These are phyloP conservation scores for Drosophila diplacantha DNA, from an alignment of 2,888 invertebrate species.

Conservation along the genomic window DNA sequence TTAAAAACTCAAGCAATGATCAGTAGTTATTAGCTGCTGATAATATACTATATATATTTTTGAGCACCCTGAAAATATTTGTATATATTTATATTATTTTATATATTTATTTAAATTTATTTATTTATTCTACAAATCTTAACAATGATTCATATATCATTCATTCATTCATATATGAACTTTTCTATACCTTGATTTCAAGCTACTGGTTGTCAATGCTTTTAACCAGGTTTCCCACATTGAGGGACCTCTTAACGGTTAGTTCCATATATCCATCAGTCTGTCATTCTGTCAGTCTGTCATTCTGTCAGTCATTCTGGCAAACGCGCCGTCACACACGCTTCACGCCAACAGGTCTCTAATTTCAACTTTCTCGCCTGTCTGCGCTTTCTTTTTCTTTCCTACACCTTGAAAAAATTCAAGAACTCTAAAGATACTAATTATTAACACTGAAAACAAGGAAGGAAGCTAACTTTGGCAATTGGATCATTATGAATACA, in stretches of 20 bases:
- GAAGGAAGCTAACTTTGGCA: too few species aligned
- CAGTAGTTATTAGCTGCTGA: not conserved
- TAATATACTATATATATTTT: not conserved
- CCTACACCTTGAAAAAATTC: conserved; percentile 2
- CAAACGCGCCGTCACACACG: conserved; percentile 44
- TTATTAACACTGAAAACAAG: too few species aligned
- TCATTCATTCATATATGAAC: too few species aligned
- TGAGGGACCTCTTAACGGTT: not conserved
- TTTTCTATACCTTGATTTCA: not conserved
- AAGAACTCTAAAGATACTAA: not conserved
- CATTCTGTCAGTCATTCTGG: conserved; percentile 30
- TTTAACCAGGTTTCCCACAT: not conserved
- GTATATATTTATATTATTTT: too few species aligned
- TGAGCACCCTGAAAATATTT: not conserved
- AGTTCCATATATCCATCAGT: not conserved
- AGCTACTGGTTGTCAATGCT: not conserved
- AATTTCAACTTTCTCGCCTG: conserved; percentile 28
- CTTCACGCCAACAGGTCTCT: conserved; percentile 62
- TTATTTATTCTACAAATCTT: not conserved
- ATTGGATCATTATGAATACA: too few species aligned
- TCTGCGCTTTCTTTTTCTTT: conserved; percentile 18
- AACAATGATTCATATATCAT: not conserved
- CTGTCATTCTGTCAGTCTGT: conserved; percentile 9
- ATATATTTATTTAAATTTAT: too few species aligned
- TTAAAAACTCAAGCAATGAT: not conserved